Evolutionary conservation across 2,888 invertebrate genomes (phyloP).

Genomic region (Encarsia formosa): DNA sequence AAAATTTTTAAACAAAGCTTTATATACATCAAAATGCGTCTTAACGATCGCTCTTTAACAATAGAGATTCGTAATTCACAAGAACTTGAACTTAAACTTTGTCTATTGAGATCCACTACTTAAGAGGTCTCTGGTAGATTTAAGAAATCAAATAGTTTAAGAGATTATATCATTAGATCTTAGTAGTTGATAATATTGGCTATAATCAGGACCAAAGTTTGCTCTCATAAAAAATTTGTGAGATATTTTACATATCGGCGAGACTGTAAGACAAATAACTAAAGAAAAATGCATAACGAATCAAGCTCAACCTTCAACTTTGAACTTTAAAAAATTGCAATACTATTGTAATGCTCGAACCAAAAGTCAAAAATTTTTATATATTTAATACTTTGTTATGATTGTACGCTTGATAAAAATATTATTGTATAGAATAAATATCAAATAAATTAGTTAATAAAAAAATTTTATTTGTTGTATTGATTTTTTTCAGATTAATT

Average conservation of each 20-base stretch:
- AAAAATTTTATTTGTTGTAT: too few species aligned
- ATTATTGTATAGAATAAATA: constrained; percentile 33
- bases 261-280: constrained; percentile 1
- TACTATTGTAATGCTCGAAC: constrained; percentile 27
- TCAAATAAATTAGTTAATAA: constrained; percentile 24
- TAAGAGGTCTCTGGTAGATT: too few species aligned
- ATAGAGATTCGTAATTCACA: neutral
- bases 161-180: too few species aligned
- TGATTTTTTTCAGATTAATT: too few species aligned
- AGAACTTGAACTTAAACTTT: neutral
- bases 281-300: neutral
- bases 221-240: constrained; percentile 9
- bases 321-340: neutral
- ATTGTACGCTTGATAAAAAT: constrained; percentile 32
- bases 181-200: constrained; percentile 4
- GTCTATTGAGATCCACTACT: too few species aligned
- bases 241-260: constrained; percentile 12
- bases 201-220: constrained; percentile 20
- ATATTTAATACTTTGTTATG: constrained; percentile 40
- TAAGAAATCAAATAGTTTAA: too few species aligned
- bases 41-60: too few species aligned
- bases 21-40: neutral
- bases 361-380: constrained; percentile 32
- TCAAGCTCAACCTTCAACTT: neutral
- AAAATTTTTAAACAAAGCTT: constrained; percentile 11